Evolutionary conservation across 2,797 vertebrate genomes (phyloP), one percentile per base, ranked within the genome.

Genomic region (Sebastes minor): DNA sequence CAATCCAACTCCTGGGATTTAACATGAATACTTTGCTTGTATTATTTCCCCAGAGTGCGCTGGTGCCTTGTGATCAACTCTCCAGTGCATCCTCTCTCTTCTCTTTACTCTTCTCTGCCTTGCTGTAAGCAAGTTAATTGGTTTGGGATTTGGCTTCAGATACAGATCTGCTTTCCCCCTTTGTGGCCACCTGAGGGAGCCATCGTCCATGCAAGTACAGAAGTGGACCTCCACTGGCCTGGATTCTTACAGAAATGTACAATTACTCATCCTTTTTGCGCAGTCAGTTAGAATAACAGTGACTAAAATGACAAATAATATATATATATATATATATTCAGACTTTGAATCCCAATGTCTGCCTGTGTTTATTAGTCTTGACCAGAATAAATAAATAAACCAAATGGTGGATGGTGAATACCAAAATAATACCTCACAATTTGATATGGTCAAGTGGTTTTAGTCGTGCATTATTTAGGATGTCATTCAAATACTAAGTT

Each of bases 161-260:
- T n/a, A n/a, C 42, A 72, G 16, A 61, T 16, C 18, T 78, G 74
- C 12, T 59, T 22, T 16, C 69, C 42, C 25, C 25, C 2, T 52
- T 7, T 60, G 28, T 53, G 23, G 11, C 87, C 93, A 92, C 90
- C 25, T 25, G 93, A 77, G 82, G 90, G 90, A 63, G 92, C 81
- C 82, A 88, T 76, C 89, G 80, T 74, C 78, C 68, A 74, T 25
- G 4, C 22, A 71, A 74, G 60, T 3, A 23, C 4, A 49, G 16
- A n/a, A n/a, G 22, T 2, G 16, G 14, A 4, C 9, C 27, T 6
- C 1, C 13, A 64, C 4, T 8, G 9, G 4, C 11, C 8, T 63
- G 8, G 20, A 56, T 42, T 33, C 13, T 42, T 16, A 16, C n/a
- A 25, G 59, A 6, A 13, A 28, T 62, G 10, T 22, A n/a, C 52